Conservation (phyloP, 2,797 vertebrate species). For the Rhinoraja longicauda region DNA sequence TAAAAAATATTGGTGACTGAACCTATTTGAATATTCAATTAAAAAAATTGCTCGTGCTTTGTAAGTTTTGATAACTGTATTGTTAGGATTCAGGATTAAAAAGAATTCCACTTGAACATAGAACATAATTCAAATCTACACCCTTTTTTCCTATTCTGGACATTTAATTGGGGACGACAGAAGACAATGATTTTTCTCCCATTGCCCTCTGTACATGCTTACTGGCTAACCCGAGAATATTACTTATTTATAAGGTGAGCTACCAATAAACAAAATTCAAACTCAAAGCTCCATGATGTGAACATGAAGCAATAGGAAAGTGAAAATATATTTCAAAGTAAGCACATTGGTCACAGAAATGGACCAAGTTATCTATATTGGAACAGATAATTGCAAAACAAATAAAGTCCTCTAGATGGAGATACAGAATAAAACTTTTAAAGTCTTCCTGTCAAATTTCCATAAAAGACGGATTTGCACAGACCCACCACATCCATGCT, state of each 20-base stretch:
- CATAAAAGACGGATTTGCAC: no score
- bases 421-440: background rate
- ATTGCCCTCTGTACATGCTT: background rate
- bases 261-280: background rate
- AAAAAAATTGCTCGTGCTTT: background rate
- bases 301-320: background rate
- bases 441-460: background rate
- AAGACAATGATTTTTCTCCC: background rate
- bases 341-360: background rate
- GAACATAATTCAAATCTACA: background rate
- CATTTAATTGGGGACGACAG: background rate
- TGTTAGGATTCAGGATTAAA: background rate
- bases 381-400: background rate
- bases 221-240: background rate
- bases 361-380: background rate
- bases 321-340: constrained; percentile 1
- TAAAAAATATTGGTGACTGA: background rate
- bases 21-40: background rate
- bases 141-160: background rate
- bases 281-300: background rate
- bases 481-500: no score
- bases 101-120: background rate
- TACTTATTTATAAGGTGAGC: background rate
- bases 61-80: background rate
- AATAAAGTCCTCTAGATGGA: constrained; percentile 21